phyloP scores from a whole-genome alignment of 2,113 vertebrate species.

The Ramphastos sulfuratus region DNA sequence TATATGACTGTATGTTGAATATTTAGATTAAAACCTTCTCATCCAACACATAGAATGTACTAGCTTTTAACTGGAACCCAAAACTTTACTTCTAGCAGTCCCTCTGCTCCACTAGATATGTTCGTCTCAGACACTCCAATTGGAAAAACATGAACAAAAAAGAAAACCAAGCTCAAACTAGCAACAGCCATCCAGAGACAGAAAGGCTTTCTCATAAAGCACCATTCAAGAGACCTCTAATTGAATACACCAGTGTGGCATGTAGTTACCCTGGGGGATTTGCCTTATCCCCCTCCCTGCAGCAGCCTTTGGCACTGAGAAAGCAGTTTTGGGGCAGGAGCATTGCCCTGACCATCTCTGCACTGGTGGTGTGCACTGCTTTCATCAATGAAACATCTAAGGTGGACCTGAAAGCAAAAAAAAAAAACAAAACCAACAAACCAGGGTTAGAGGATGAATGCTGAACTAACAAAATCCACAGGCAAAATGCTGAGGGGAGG shows the following conservation, averaged over 20 bases:
- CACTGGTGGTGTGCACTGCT: rapidly evolving
- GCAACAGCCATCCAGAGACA: not conserved
- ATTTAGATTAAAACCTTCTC: not conserved
- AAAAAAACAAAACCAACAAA: not conserved
- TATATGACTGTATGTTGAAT: not conserved
- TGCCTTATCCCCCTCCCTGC: not conserved
- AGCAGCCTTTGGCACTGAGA: not conserved
- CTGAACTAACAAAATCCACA: not conserved
- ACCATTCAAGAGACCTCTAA: not conserved
- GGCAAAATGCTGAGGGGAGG: rapidly evolving
- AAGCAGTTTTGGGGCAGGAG: not conserved
- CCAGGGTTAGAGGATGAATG: rapidly evolving
- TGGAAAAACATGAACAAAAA: not conserved
- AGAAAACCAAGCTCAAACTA: not conserved
- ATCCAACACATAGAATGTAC: not conserved
- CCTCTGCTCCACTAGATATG: not conserved
- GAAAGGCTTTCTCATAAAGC: not conserved
- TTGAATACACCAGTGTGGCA: not conserved
- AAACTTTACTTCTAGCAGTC: not conserved
- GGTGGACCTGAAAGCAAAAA: not conserved
- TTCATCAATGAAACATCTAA: not conserved
- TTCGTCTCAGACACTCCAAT: not conserved
- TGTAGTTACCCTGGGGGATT: not conserved
- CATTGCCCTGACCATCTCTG: not conserved
- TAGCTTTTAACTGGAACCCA: not conserved